phyloP scores from a whole-genome alignment of 2,888 invertebrate genomes.

The Ectemnius lituratus region DNA sequence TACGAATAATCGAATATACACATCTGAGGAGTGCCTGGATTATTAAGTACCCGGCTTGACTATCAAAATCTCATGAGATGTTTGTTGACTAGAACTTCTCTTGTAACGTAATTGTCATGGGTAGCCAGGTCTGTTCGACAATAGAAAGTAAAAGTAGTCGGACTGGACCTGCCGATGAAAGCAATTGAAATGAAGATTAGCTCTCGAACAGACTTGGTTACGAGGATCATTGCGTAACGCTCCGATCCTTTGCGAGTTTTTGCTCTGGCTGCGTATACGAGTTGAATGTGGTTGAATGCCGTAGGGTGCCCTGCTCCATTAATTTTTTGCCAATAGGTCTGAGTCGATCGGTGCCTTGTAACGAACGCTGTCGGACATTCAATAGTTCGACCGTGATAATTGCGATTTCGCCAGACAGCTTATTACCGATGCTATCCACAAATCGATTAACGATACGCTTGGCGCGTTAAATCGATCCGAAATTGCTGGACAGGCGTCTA shows the following conservation, averaged over 20 bases:
- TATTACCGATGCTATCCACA: too few relatives aligned
- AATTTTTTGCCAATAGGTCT: neutral
- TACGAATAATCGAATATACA: too few relatives aligned
- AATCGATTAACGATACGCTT: neutral
- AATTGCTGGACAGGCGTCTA: neutral
- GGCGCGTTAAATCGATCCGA: slow-evolving; percentile 8
- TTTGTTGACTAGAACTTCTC: too few relatives aligned
- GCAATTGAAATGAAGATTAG: slow-evolving; percentile 6
- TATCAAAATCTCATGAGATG: too few relatives aligned
- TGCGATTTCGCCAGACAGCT: neutral
- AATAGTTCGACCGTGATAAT: neutral
- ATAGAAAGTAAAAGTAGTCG: neutral
- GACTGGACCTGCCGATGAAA: neutral
- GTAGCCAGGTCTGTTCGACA: neutral
- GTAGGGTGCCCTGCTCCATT: slow-evolving; percentile 4
- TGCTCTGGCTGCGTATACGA: neutral
- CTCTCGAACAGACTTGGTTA: neutral
- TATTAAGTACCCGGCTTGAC: too few relatives aligned
- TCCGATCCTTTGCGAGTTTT: neutral
- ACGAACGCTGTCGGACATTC: neutral
- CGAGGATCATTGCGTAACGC: neutral
- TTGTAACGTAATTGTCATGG: too few relatives aligned
- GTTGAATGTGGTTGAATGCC: neutral
- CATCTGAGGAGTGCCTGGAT: too few relatives aligned
- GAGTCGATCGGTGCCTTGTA: neutral